Conservation (phyloP, 2,888 invertebrate genomes). For the Notodonta ziczac region DNA sequence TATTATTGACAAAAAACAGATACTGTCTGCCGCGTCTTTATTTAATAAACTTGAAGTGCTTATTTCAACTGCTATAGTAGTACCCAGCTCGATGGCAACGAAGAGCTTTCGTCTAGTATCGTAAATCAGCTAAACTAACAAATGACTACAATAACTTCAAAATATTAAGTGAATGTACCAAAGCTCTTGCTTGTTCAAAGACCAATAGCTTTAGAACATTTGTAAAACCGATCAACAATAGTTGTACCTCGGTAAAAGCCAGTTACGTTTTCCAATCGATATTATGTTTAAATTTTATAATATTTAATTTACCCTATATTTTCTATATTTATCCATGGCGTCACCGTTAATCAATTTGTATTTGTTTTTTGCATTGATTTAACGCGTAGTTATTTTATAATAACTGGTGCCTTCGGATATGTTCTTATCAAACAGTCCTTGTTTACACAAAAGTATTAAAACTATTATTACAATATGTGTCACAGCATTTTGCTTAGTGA, state of each 20-base stretch:
- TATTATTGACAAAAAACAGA: not conserved
- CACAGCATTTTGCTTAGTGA: not conserved
- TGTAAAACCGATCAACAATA: not conserved
- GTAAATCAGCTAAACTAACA: constrained; percentile 12
- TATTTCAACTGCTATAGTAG: not conserved
- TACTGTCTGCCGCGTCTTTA: not conserved
- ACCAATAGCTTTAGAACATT: not conserved
- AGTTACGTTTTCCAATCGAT: not conserved
- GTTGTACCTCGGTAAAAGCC: not conserved
- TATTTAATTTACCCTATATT: not conserved
- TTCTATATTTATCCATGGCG: constrained; percentile 17
- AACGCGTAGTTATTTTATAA: not conserved
- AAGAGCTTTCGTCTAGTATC: constrained; percentile 6
- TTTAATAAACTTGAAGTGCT: not conserved
- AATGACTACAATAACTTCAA: not conserved
- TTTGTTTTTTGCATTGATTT: constrained; percentile 15
- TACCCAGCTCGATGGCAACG: not conserved
- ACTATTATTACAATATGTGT: not conserved
- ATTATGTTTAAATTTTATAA: not conserved
- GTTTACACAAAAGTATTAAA: not conserved
- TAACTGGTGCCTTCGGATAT: not conserved
- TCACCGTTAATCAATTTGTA: constrained; percentile 29
- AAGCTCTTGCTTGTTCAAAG: not conserved
- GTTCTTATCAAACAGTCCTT: not conserved
- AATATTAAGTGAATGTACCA: not conserved